phyloP scores from a whole-genome alignment of 2,113 vertebrate species.

The Lophochroa leadbeateri region DNA sequence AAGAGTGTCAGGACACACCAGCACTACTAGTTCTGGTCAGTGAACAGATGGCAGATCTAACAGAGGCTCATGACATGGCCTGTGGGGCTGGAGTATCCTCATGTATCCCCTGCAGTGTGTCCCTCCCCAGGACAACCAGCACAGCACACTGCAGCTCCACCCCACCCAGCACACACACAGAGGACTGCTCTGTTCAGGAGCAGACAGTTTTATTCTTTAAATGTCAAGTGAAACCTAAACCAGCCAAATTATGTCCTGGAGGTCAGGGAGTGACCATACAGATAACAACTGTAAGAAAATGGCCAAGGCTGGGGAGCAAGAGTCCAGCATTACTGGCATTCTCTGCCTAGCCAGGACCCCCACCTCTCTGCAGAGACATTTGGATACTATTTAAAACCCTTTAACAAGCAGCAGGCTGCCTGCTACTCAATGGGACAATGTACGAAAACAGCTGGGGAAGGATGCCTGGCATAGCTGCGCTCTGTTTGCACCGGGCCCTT shows the following conservation, averaged over 20 bases:
- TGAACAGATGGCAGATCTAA: not conserved
- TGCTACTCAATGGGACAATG: slow-evolving; percentile 50
- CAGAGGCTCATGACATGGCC: not conserved
- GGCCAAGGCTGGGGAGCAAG: slow-evolving; percentile 26
- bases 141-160: not conserved
- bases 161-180: accelerated
- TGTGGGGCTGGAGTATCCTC: not conserved
- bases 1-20: not conserved
- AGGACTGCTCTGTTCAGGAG: not conserved
- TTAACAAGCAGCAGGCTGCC: slow-evolving; percentile 68
- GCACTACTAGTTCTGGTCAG: not conserved
- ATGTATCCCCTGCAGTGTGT: accelerated
- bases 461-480: slow-evolving; percentile 70
- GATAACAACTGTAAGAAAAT: slow-evolving; percentile 70
- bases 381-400: slow-evolving; percentile 78
- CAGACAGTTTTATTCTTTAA: slow-evolving; percentile 55
- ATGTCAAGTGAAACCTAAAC: slow-evolving; percentile 66
- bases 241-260: slow-evolving; percentile 40
- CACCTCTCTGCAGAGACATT: slow-evolving; percentile 62
- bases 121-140: not conserved
- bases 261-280: not conserved
- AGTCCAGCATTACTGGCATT: slow-evolving; percentile 73
- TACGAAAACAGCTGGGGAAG: slow-evolving; percentile 26
- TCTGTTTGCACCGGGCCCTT: not conserved
- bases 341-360: slow-evolving; percentile 48